These are phyloP conservation scores for Triops cancriformis DNA, from an alignment of 1,140 invertebrate genomes.

Conservation along the genomic window DNA sequence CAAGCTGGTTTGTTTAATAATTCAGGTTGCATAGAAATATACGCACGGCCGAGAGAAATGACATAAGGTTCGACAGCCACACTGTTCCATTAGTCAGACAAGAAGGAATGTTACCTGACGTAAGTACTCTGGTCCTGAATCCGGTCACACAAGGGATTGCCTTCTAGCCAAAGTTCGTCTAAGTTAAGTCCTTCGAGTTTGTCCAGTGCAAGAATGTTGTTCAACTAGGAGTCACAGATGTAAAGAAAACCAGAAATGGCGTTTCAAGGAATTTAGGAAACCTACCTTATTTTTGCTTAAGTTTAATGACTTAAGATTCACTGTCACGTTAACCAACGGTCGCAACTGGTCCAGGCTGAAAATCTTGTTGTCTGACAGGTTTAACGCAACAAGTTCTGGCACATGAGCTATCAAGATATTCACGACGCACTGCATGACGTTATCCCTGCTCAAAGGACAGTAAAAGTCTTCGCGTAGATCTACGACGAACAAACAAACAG, in stretches of 20 bases:
- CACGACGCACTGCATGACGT: slow-evolving; percentile 60
- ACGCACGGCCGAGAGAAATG: too few species aligned
- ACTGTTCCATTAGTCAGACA: neutral
- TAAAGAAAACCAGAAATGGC: slow-evolving; percentile 23
- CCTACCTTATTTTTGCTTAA: slow-evolving; percentile 72
- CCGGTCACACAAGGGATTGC: slow-evolving; percentile 69
- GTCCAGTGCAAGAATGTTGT: slow-evolving; percentile 57
- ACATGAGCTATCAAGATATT: slow-evolving; percentile 72
- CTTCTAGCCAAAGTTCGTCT: slow-evolving; percentile 63
- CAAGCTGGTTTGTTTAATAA: too few species aligned
- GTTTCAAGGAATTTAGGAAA: slow-evolving; percentile 23
- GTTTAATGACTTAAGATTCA: slow-evolving; percentile 67
- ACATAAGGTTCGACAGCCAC: neutral
- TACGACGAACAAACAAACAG: slow-evolving; percentile 37
- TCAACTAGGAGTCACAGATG: slow-evolving; percentile 50
- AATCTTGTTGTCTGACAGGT: slow-evolving; percentile 73
- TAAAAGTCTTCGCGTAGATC: slow-evolving; percentile 60
- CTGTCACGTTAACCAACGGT: slow-evolving; percentile 52
- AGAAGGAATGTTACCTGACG: slow-evolving; percentile 59
- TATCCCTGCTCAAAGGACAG: slow-evolving; percentile 59
- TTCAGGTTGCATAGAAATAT: too few species aligned
- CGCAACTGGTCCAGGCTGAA: slow-evolving; percentile 55
- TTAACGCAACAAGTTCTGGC: slow-evolving; percentile 67
- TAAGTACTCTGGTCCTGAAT: slow-evolving; percentile 68
- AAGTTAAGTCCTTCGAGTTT: slow-evolving; percentile 58